Conservation (phyloP, 2,113 vertebrate species). For the Delphinapterus leucas region DNA sequence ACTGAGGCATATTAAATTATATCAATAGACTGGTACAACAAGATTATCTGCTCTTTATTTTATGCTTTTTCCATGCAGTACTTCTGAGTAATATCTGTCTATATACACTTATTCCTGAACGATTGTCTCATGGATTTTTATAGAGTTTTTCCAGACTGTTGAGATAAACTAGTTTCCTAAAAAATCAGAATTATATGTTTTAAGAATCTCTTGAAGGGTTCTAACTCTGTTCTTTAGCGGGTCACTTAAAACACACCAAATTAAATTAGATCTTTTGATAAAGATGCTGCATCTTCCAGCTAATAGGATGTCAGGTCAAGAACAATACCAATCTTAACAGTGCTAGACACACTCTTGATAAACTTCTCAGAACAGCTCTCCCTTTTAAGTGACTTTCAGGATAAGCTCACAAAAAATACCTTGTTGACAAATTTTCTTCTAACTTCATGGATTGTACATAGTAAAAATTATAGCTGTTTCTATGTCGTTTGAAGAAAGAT, state of each 20-base stretch:
- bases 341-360: background rate
- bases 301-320: background rate
- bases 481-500: background rate
- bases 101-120: background rate
- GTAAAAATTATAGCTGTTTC: background rate
- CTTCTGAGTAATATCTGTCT: background rate
- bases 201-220: background rate
- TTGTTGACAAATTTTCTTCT: background rate
- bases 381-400: conserved; percentile 22
- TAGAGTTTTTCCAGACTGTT: background rate
- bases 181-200: background rate
- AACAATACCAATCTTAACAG: background rate
- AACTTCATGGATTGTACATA: background rate
- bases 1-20: background rate
- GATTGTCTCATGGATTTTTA: conserved; percentile 9
- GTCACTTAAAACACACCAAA: conserved; percentile 30
- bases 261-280: conserved; percentile 12
- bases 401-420: background rate
- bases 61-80: background rate
- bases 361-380: background rate
- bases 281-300: background rate
- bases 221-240: background rate
- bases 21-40: background rate
- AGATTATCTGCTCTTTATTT: background rate
- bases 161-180: conserved; percentile 38